Evolutionary conservation across 1,140 invertebrate genomes (phyloP).

Genomic region (Daktulosphaira vitifoliae): DNA sequence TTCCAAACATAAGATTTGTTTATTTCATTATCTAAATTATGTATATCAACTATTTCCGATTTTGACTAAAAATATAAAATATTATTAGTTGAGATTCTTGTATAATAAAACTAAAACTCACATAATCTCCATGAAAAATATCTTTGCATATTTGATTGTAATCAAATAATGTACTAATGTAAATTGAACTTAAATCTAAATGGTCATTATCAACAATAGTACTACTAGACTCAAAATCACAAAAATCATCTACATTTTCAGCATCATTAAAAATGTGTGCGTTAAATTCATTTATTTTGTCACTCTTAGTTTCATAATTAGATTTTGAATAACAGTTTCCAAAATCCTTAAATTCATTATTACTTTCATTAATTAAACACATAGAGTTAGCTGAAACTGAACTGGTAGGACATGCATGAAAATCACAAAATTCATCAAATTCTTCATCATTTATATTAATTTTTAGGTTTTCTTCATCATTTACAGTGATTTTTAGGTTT

Average conservation of each 20-base stretch:
- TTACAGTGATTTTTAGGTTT: background rate
- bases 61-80: no score
- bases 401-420: conserved; percentile 5
- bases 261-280: background rate
- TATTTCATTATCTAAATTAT: conserved; percentile 46
- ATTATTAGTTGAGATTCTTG: no score
- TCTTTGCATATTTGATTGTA: conserved; percentile 15
- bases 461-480: background rate
- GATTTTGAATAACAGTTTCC: background rate
- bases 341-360: background rate
- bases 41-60: conserved; percentile 13
- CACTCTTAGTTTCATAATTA: background rate
- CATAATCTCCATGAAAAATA: conserved; percentile 13
- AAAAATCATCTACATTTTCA: conserved; percentile 10
- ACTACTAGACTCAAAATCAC: conserved; percentile 7
- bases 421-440: conserved; percentile 16
- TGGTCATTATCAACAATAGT: background rate
- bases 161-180: background rate
- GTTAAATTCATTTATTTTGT: no score
- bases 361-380: background rate
- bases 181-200: no score
- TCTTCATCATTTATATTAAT: conserved; percentile 3
- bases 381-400: background rate
- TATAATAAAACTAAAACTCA: background rate
- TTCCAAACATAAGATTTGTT: conserved; percentile 43